Base-by-base conservation (phyloP, 2,888 invertebrate species). In the Nowickia ferox region DNA sequence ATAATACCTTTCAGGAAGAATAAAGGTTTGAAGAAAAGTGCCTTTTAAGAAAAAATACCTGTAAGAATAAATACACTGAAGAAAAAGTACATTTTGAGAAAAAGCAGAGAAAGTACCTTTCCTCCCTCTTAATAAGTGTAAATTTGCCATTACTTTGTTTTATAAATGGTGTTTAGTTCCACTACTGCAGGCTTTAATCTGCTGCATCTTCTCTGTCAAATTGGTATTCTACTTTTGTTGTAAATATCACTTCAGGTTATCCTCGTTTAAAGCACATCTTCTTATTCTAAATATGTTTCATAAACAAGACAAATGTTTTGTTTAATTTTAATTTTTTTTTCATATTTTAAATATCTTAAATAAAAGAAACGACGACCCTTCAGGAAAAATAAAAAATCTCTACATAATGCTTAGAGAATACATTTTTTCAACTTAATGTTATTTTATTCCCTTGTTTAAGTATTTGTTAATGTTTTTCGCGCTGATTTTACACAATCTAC, bases 381-480 rank as follows among this genome's bases (percentile, higher is more conserved):
- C 68, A 86, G 83, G 71, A 82, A 9, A 53, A 22, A 59, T 51
- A 66, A 81, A 65, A 83, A 83, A 83, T 86, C 83, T 83, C 53
- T 72, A 63, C 66, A 83, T 66, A 59, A 53, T 76, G 77, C 75
- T 84, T 84, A 48, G 71, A 76, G 63, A 61, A 76, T 71, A 71
- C 69, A 11, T 66, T 17, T 61, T 55, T 48, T 65, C 2, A 84
- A 51, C 83, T 83, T 86, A 75, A 78, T 71, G 86, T 55, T 63
- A 53, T 63, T 66, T 61, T 72, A 65, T 65, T 51, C 30, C 74
- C 38, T 44, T 15, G 68, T 89, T 90, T 90, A 90, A 91, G 90
- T 88, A 89, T 89, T 92, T 90, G 92, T 91, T 92, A 91, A 92
- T 92, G 91, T 90, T 92, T 76, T 79, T 76, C 81, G 80, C 86